Conservation (phyloP, 1,140 invertebrate genomes). For the Lordiphosa mommai region DNA sequence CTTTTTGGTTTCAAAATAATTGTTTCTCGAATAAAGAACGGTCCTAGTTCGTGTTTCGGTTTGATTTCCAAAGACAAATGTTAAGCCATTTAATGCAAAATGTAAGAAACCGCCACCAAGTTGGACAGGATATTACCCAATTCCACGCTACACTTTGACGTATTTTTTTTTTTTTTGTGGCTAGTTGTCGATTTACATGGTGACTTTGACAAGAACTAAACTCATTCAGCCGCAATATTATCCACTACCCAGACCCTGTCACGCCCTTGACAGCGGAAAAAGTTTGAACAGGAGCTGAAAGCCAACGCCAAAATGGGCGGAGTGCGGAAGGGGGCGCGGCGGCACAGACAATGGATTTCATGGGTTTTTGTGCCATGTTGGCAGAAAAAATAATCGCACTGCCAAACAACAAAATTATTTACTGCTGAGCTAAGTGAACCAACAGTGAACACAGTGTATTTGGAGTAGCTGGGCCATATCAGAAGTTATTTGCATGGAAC, state of each 20-base stretch:
- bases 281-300: not conserved
- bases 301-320: too few relatives aligned
- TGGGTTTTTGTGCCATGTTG: constrained; percentile 32
- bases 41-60: too few relatives aligned
- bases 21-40: too few relatives aligned
- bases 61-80: too few relatives aligned
- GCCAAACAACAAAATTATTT: not conserved
- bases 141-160: too few relatives aligned
- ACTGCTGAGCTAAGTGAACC: constrained; percentile 5
- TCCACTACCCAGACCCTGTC: not conserved
- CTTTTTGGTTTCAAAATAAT: too few relatives aligned
- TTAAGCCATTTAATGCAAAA: too few relatives aligned
- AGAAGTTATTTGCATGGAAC: constrained; percentile 16
- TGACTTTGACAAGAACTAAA: constrained; percentile 1
- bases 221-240: not conserved
- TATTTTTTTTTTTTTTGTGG: constrained; percentile 17
- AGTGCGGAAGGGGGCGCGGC: not conserved
- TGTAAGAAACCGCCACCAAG: too few relatives aligned
- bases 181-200: not conserved
- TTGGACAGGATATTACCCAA: too few relatives aligned
- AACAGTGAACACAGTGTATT: too few relatives aligned
- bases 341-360: constrained; percentile 27
- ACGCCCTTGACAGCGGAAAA: not conserved
- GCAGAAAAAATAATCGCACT: constrained; percentile 16
- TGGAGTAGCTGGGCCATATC: constrained; percentile 4